Evolutionary conservation across 2,888 invertebrate species (phyloP).

Genomic region (Fragum sueziense): DNA sequence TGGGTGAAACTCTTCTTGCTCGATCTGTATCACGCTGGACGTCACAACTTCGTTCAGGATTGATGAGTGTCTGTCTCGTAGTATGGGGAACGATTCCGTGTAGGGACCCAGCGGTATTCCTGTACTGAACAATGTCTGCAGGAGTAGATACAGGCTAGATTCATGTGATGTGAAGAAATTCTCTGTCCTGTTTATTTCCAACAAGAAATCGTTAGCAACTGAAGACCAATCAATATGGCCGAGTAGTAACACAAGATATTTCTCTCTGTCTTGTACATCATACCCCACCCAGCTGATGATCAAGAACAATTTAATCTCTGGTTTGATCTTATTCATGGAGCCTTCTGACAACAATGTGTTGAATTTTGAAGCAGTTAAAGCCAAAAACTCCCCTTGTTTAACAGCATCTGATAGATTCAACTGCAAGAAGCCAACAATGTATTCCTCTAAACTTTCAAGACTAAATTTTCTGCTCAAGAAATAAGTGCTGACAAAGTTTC

Average conservation of each 20-base stretch:
- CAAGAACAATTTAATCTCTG: slow-evolving; percentile 74
- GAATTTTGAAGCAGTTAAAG: slow-evolving; percentile 68
- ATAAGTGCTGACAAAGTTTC: slow-evolving; percentile 86
- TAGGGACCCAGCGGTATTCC: slow-evolving; percentile 80
- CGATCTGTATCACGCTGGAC: slow-evolving; percentile 62
- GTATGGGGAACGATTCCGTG: slow-evolving; percentile 63
- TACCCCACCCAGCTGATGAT: slow-evolving; percentile 76
- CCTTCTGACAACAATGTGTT: slow-evolving; percentile 72
- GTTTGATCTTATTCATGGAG: slow-evolving; percentile 71
- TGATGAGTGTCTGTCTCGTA: slow-evolving; percentile 70
- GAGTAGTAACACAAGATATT: slow-evolving; percentile 85
- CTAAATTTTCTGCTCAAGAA: slow-evolving; percentile 86
- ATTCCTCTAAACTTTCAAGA: slow-evolving; percentile 85
- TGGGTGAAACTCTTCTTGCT: slow-evolving; percentile 59
- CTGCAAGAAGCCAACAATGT: slow-evolving; percentile 85
- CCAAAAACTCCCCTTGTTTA: slow-evolving; percentile 72
- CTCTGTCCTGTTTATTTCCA: slow-evolving; percentile 85
- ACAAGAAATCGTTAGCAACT: slow-evolving; percentile 76
- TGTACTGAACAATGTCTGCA: slow-evolving; percentile 84
- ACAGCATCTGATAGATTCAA: slow-evolving; percentile 73
- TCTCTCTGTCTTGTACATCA: slow-evolving; percentile 83
- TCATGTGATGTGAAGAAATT: slow-evolving; percentile 85
- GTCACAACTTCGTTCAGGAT: slow-evolving; percentile 68
- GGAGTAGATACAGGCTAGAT: slow-evolving; percentile 85
- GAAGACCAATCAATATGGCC: slow-evolving; percentile 76